These are phyloP conservation scores for Paedocypris sp. DNA, from an alignment of 2,113 vertebrate genomes.

Conservation along the genomic window DNA sequence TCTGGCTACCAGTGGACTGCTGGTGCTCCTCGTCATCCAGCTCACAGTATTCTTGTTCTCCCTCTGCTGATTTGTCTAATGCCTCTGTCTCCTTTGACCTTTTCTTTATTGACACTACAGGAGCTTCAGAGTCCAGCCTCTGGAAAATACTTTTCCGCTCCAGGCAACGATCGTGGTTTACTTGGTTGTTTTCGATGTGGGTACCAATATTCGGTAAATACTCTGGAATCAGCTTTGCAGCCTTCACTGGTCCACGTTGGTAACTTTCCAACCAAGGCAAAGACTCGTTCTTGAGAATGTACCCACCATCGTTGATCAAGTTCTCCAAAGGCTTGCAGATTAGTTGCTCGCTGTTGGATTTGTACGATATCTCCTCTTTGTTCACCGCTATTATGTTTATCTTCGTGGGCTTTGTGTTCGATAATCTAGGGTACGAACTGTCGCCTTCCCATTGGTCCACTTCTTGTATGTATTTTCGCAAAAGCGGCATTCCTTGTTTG, in stretches of 20 bases:
- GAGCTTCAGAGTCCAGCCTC: constrained; percentile 49
- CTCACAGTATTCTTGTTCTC: constrained; percentile 49
- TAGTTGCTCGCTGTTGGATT: constrained; percentile 80
- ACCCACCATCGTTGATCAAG: constrained; percentile 87
- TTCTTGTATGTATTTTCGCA: constrained; percentile 53
- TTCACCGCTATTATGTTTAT: constrained; percentile 71
- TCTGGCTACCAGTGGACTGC: constrained; percentile 47
- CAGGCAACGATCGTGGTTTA: constrained; percentile 19
- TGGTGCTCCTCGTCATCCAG: constrained; percentile 44
- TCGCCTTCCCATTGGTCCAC: constrained; percentile 58
- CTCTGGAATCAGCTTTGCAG: constrained; percentile 25
- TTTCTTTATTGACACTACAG: constrained; percentile 30
- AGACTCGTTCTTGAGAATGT: constrained; percentile 84
- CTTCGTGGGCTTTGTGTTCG: constrained; percentile 81
- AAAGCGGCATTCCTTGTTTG: constrained; percentile 53
- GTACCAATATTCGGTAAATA: constrained; percentile 16
- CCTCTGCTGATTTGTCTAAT: constrained; percentile 34
- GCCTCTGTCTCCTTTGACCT: constrained; percentile 38
- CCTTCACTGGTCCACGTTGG: constrained; percentile 49
- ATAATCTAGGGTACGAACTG: constrained; percentile 44
- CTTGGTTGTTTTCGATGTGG: constrained; percentile 45
- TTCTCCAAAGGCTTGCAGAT: constrained; percentile 85
- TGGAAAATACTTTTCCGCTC: constrained; percentile 49
- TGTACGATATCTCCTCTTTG: constrained; percentile 49
- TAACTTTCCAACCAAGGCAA: constrained; percentile 85